Evolutionary conservation across 2,113 vertebrate genomes (phyloP).

Genomic region (Tricholaema leucomelas): DNA sequence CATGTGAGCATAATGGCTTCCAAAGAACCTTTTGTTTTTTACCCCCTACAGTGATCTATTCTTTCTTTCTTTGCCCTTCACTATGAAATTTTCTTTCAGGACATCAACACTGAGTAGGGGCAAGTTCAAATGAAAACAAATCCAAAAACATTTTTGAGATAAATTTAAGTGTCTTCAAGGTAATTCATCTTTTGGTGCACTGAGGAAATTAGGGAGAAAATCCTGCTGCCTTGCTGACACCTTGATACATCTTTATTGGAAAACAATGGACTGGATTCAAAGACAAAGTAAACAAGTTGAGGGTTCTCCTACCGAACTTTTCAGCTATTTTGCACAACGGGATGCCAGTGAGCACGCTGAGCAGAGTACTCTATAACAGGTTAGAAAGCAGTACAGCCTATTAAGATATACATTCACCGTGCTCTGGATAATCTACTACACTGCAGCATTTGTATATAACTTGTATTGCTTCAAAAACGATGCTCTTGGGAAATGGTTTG

Average conservation of each 20-base stretch:
- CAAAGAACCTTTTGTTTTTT: background rate
- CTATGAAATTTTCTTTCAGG: background rate
- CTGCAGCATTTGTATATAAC: background rate
- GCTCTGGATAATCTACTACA: background rate
- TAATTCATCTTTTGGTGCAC: background rate
- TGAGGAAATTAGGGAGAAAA: background rate
- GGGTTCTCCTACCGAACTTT: background rate
- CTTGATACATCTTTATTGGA: background rate
- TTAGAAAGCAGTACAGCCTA: conserved; percentile 15
- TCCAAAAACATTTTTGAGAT: background rate
- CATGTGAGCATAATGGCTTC: background rate
- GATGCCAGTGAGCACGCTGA: background rate
- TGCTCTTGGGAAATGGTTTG: background rate
- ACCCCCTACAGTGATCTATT: background rate
- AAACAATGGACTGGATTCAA: background rate
- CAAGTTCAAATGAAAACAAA: background rate
- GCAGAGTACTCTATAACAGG: background rate
- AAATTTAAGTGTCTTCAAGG: background rate
- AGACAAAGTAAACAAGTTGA: background rate
- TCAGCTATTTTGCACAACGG: background rate
- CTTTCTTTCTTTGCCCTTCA: background rate
- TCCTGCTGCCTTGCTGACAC: background rate
- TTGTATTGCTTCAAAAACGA: background rate
- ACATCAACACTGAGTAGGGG: background rate
- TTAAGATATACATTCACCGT: background rate